Percentiles rank a stretch among this genome's conserved stretches.
Conservation (phyloP, 2,113 vertebrate species). For the Tenebrosternarchus preto region DNA sequence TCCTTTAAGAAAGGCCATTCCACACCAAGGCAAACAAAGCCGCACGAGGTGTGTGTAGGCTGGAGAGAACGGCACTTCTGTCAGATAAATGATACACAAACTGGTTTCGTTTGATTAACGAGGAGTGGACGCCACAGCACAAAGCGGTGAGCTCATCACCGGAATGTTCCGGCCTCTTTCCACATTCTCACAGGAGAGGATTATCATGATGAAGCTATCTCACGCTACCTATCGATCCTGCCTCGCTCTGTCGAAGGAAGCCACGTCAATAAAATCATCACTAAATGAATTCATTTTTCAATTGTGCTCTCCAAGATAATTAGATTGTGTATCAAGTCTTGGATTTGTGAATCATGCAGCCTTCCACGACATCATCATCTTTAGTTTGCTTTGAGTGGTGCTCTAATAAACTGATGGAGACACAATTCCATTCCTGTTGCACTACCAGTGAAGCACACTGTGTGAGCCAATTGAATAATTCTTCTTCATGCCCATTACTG, state of each 20-base stretch:
- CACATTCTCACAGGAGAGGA: slow-evolving; percentile 55
- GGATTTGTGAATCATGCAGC: slow-evolving; percentile 41
- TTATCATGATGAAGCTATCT: slow-evolving; percentile 64
- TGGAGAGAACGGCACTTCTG: slow-evolving; percentile 27
- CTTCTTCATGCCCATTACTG: slow-evolving; percentile 65
- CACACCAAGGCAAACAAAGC: slow-evolving; percentile 34
- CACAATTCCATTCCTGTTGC: slow-evolving; percentile 52
- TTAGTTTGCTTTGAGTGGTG: slow-evolving; percentile 38
- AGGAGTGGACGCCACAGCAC: slow-evolving; percentile 21
- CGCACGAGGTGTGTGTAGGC: slow-evolving; percentile 23
- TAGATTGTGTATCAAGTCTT: slow-evolving; percentile 57
- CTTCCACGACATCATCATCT: slow-evolving; percentile 31
- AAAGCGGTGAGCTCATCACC: slow-evolving; percentile 19
- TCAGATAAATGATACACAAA: slow-evolving; percentile 24
- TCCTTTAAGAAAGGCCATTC: slow-evolving; percentile 43
- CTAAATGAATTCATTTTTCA: slow-evolving; percentile 69
- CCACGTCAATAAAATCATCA: slow-evolving; percentile 67
- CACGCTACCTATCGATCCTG: slow-evolving; percentile 66
- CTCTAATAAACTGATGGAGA: slow-evolving; percentile 55
- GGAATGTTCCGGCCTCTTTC: slow-evolving; percentile 31
- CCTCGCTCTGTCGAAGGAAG: slow-evolving; percentile 67
- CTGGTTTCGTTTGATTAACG: slow-evolving; percentile 33
- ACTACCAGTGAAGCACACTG: slow-evolving; percentile 59
- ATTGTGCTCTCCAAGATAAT: slow-evolving; percentile 66
- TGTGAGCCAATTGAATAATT: slow-evolving; percentile 68